Percentiles rank a stretch among this genome's conserved stretches.
phyloP scores from a whole-genome alignment of 1,140 invertebrate species.

The Glossosoma conforme region DNA sequence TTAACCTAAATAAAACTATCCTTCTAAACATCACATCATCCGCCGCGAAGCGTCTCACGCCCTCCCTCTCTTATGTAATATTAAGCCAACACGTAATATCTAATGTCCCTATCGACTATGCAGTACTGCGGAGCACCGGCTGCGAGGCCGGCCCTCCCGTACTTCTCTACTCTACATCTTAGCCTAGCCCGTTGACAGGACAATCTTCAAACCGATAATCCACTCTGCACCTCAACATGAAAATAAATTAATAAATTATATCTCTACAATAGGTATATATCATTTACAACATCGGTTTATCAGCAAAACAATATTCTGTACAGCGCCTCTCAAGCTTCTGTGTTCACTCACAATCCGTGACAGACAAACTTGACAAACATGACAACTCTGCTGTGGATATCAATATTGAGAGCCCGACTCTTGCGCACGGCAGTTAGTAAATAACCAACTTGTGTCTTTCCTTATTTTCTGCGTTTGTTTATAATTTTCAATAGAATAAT shows the following conservation, averaged over 20 bases:
- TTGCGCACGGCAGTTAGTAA: no score
- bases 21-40: constrained; percentile 11
- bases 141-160: neutral
- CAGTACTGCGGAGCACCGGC: neutral
- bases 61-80: neutral
- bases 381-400: no score
- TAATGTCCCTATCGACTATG: neutral
- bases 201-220: constrained; percentile 1
- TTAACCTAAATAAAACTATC: constrained; percentile 20
- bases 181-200: constrained; percentile 1
- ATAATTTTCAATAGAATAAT: no score
- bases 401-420: no score
- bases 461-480: no score
- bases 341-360: no score
- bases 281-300: constrained; percentile 16
- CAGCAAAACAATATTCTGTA: no score
- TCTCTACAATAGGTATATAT: constrained; percentile 11
- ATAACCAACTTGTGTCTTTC: no score
- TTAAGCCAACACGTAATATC: constrained; percentile 8
- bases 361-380: no score
- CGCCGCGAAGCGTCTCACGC: no score
- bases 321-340: no score
- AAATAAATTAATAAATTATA: constrained; percentile 33
- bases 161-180: constrained; percentile 6
- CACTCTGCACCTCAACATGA: constrained; percentile 17